Base-by-base conservation (phyloP, 2,113 vertebrate genomes). In the Centropus unirufus region DNA sequence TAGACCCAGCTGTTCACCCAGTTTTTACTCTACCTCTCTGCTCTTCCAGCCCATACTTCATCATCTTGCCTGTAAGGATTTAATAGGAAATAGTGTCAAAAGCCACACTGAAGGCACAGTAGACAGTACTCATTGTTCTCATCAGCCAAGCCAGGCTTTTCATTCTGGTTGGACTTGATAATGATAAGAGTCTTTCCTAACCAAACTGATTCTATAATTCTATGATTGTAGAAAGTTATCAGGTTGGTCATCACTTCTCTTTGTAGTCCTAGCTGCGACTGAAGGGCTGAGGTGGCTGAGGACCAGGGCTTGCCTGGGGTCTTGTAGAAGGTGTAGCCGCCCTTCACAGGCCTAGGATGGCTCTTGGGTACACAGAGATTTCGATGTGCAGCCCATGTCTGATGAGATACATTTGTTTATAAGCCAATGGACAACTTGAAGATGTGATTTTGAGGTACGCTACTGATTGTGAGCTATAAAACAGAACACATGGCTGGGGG, bases 261-360 rank as follows among this genome's bases (percentile, higher is more conserved):
- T 40, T 52, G 30, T 32, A 34, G n/a, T 75, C n/a, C 15, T 69
- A 6, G 12, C 22, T 36, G 36, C n/a, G 73, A 54, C 0, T 27
- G 58, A 36, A 77, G 32, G 36, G 23, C 42, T 58, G 46, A 47
- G 63, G 19, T 49, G 39, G 44, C 69, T 1, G 1, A 61, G 49
- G 51, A 30, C n/a, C 26, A 29, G 40, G n/a, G 26, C 23, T 59
- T n/a, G 23, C 49, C 20, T 55, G 40, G 34, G 40, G 19, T 1
- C 1, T 11, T n/a, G 61, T 24, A 62, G 67, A 34, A 74, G 14
- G 40, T 62, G 40, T 39, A 61, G 59, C 51, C 59, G 58, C 24
- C 39, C 44, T n/a, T 8, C 27, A 9, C 0, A 0, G 16, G 19
- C 23, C 44, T 32, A 15, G 59, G 34, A 36, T 23, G 23, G 32